These are phyloP conservation scores for Sepioteuthis lessoniana DNA, from an alignment of 2,888 invertebrate genomes.

Conservation along the genomic window DNA sequence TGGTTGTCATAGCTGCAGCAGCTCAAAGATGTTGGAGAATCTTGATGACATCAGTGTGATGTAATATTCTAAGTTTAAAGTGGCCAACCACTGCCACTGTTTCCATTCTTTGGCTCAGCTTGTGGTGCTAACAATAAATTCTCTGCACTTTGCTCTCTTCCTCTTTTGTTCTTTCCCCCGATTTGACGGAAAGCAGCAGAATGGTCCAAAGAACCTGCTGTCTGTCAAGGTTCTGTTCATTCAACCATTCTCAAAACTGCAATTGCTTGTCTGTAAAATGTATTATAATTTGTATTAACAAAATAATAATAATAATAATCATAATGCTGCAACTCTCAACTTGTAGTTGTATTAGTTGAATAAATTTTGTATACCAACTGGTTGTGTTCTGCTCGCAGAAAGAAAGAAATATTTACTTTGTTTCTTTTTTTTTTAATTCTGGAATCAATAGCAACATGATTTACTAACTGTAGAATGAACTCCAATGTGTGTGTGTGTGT, in stretches of 20 bases:
- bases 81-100: not conserved
- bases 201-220: not conserved
- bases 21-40: not conserved
- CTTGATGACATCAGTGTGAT: constrained; percentile 10
- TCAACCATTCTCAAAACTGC: not conserved
- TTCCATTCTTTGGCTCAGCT: not conserved
- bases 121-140: not conserved
- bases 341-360: not conserved
- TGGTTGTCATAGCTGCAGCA: not conserved
- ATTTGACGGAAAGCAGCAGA: not conserved
- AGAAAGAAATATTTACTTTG: not conserved
- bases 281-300: not conserved
- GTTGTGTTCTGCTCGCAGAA: not conserved
- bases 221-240: not conserved
- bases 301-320: not conserved
- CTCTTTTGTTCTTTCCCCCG: not conserved
- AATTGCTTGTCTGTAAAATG: not conserved
- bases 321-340: not conserved
- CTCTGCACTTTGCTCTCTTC: not conserved
- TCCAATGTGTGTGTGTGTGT: not conserved
- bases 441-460: not conserved
- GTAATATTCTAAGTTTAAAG: constrained; percentile 16
- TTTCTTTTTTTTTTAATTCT: not conserved
- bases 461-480: not conserved
- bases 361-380: not conserved